Evolutionary conservation across 2,113 vertebrate species (phyloP).

Genomic region (Myocastor coypus): DNA sequence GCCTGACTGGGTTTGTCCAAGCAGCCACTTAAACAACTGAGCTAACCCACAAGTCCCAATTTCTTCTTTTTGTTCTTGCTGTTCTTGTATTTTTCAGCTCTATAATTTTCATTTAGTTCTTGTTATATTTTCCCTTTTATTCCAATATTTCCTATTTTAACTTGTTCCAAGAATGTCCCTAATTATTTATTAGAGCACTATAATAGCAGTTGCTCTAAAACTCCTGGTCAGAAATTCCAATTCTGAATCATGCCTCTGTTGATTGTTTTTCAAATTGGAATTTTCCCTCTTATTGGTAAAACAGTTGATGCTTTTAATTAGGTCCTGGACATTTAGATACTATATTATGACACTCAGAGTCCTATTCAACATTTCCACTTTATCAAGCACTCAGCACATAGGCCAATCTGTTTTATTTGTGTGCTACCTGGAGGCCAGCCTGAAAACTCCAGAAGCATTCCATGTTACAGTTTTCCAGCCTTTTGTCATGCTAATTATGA

Average conservation of each 20-base stretch:
- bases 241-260: slow-evolving; percentile 4
- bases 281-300: background rate
- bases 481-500: background rate
- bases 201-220: slow-evolving; percentile 12
- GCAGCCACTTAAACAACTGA: too few relatives aligned
- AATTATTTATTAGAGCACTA: background rate
- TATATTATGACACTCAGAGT: background rate
- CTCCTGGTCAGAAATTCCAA: background rate
- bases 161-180: background rate
- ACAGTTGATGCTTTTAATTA: background rate
- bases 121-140: background rate
- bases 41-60: too few relatives aligned
- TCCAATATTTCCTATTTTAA: background rate
- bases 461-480: background rate
- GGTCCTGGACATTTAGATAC: background rate
- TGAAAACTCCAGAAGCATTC: background rate
- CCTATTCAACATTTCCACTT: slow-evolving; percentile 6
- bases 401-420: background rate
- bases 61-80: background rate
- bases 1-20: too few relatives aligned
- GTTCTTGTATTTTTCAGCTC: background rate
- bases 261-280: background rate
- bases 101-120: background rate
- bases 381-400: background rate
- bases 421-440: background rate